Evolutionary conservation across 2,888 invertebrate species (phyloP), one percentile per base, ranked within the genome.

Genomic region (Exocentrus adspersus): DNA sequence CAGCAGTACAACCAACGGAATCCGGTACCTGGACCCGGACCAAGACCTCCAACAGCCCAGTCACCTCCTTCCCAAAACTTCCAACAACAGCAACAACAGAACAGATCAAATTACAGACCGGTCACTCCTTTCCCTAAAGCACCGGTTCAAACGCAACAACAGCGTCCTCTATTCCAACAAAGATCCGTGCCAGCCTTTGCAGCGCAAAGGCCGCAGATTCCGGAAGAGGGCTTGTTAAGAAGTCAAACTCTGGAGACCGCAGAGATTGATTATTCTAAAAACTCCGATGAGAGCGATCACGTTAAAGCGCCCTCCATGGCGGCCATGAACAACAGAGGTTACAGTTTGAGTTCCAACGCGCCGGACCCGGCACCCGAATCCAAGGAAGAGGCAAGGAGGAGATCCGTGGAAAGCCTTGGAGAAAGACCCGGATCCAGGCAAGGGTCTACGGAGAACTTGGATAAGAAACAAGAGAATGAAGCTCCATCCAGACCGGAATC

Each of bases 61-160:
- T 37, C 41, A 43, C 84, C 81, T 46, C 74, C 71, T 19, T 70
- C 71, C 9, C 68, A 67, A 54, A 68, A 68, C 64, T 64, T 63
- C 37, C 62, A 54, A 10, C 62, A 57, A 7, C 57, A 57, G 21
- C 73, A 66, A 42, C 72, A 66, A 42, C 72, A 66, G 54, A 60
- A 43, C 45, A 64, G 79, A 24, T 74, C 77, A 4, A 74, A 74
- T 16, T 78, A 77, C 50, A 81, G 86, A 72, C 83, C 83, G 71
- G 83, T 83, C 68, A 84, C 84, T 53, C 86, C 86, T 37, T 86
- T 85, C 54, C 86, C 86, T 6, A 81, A 86, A 71, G 85, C 85
- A 68, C 83, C 83, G 10, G 80, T 63, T 16, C 67, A 69, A 28
- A 67, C 66, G 79, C 69, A 69, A 50, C 64, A 76, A 65, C 69